Base-by-base conservation (phyloP, 1,140 invertebrate species). In the Anagrus nilaparvatae region DNA sequence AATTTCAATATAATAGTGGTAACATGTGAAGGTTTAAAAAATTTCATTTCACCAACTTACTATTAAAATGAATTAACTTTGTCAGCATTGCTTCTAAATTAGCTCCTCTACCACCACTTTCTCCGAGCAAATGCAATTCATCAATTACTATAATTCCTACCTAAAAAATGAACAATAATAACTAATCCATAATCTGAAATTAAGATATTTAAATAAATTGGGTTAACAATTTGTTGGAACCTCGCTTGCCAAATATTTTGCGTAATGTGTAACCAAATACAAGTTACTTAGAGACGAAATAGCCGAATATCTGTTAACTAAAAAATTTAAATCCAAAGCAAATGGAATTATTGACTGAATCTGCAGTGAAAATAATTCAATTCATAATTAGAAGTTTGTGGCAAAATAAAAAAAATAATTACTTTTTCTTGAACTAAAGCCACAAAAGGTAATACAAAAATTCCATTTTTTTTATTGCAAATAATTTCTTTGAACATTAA, bases 391-490 rank as follows among this genome's bases (percentile, higher is more conserved):
- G n/a, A n/a, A n/a, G n/a, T n/a, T n/a, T n/a, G n/a, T n/a, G n/a
- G n/a, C n/a, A n/a, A n/a, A n/a, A n/a, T n/a, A n/a, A n/a, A n/a
- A n/a, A n/a, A n/a, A n/a, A n/a, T n/a, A n/a, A 21, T 42, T 60
- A 82, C 81, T 72, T 97, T 97, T 70, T 98, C 94, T 63, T 98
- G 92, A 4, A 97, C 94, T 55, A 98, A 84, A 8, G 93, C 84
- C 23, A 97, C 87, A 73, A 86, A 97, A 2, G 94, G 94, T 23
- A 98, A 63, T 53, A 97, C 78, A 51, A 97, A 86, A 25, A 98
- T 63, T 21, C 78, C 86, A 77, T 95, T 88, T 51, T 78, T 81
- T 52, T 84, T 79, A 29, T 79, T 71, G 50, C 81, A 79, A 14
- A 94, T 55, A 2, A 97, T 60, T 70, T 95, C 87, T 43, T 78